Evolutionary conservation across 2,113 vertebrate species (phyloP), one percentile per base, ranked within the genome.

Genomic region (Solea solea): DNA sequence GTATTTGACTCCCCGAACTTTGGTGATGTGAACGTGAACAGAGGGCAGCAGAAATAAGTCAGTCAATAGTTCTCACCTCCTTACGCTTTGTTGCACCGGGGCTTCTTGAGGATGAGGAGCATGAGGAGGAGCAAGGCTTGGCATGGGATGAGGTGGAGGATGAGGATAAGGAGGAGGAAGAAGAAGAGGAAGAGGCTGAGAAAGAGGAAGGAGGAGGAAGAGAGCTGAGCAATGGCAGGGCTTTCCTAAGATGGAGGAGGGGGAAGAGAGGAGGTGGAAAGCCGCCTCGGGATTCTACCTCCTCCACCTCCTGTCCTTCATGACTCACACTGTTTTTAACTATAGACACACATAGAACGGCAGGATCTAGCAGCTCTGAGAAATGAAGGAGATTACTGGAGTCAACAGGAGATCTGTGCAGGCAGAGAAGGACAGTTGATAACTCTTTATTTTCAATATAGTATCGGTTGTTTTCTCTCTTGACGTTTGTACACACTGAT

Each of bases 281-380:
- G 16, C 15, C 11, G 52, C 76, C 74, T 58, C 84, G 85, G 41
- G 85, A 82, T 79, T 84, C 84, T 78, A 78, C 78, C 84, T 88
- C 86, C 87, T 78, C 86, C 78, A 75, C 78, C 81, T 80, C 79
- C 78, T 3, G 73, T 48, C 75, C 85, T 44, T 68, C 76, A 5
- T 68, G 73, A 75, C 56, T 80, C 53, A 61, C 42, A 69, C 71
- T 64, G 78, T 66, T 82, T 91, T 90, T 71, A 64, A 82, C 89
- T 91, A 87, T 27, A 85, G 81, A 82, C 78, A 90, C 68, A 88
- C 81, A 89, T 63, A 90, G 79, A 91, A 49, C 89, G 51, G 84
- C 72, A 74, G 64, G 60, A 65, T 53, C 56, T 68, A 55, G 60
- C 34, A 34, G 34, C 34, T 34, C 34, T 4, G 34, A 34, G 34